phyloP scores from a whole-genome alignment of 1,140 invertebrate species.

The Drosophila parvula region DNA sequence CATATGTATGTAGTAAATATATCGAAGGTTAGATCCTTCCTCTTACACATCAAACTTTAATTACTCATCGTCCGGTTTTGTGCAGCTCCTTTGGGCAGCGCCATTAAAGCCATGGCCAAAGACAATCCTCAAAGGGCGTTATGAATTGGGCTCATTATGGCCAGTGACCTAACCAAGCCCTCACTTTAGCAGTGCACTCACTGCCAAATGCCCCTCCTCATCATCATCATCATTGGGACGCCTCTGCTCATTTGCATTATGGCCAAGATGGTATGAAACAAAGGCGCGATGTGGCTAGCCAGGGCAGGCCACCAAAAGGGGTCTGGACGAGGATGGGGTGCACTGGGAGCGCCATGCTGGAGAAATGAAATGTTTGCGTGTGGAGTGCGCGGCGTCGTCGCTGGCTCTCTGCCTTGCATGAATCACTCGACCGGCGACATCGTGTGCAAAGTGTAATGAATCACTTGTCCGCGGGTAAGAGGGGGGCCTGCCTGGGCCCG shows the following conservation, averaged over 20 bases:
- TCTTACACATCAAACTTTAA: background rate
- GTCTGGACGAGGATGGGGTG: conserved; percentile 7
- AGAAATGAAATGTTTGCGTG: conserved; percentile 61
- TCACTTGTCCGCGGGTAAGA: conserved; percentile 41
- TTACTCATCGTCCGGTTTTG: conserved; percentile 7
- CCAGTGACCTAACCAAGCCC: conserved; percentile 36
- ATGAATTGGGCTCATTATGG: conserved; percentile 46
- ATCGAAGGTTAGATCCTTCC: no score
- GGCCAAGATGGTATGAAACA: conserved; percentile 25
- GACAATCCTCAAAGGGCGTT: conserved; percentile 21
- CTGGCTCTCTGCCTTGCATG: conserved; percentile 38
- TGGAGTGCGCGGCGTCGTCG: conserved; percentile 17
- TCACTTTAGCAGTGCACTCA: conserved; percentile 15
- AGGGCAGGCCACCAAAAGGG: background rate
- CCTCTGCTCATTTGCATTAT: conserved; percentile 36
- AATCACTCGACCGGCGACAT: conserved; percentile 62
- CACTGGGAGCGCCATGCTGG: conserved; percentile 47
- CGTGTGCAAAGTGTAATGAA: conserved; percentile 61
- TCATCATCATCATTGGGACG: conserved; percentile 3
- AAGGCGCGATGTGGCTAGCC: conserved; percentile 12
- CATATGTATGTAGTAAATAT: background rate
- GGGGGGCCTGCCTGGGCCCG: background rate
- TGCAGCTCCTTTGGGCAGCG: conserved; percentile 4
- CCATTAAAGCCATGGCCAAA: conserved; percentile 7
- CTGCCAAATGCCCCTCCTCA: conserved; percentile 6